A percentile compares a stretch with the other conserved stretches of the same genome.
These are phyloP conservation scores for Chromobotia macracanthus DNA, from an alignment of 2,797 vertebrate species.

Conservation along the genomic window DNA sequence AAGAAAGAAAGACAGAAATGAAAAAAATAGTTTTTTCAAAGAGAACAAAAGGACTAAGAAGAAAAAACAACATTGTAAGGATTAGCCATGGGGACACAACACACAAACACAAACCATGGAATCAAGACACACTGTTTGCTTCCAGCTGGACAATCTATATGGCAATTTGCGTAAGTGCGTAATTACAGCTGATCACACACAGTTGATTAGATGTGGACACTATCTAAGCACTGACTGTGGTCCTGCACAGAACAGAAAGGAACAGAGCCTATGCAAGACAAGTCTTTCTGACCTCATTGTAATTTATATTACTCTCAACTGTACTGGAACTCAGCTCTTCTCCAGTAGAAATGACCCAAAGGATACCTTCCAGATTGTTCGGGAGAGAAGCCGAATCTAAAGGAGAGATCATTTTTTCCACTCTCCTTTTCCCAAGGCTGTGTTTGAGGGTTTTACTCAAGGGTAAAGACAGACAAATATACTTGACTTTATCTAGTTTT, in stretches of 20 bases:
- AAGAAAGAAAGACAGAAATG: background rate
- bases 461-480: slow-evolving; percentile 23
- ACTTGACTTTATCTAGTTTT: slow-evolving; percentile 40
- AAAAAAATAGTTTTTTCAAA: no score
- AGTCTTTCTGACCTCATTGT: slow-evolving; percentile 38
- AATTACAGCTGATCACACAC: background rate
- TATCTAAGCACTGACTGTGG: slow-evolving; percentile 12
- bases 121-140: slow-evolving; percentile 1
- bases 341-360: slow-evolving; percentile 14
- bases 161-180: slow-evolving; percentile 35
- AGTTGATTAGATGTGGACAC: slow-evolving; percentile 23
- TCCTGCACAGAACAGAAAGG: slow-evolving; percentile 2
- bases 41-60: no score
- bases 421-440: background rate
- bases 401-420: slow-evolving; percentile 26
- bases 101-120: slow-evolving; percentile 11
- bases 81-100: background rate
- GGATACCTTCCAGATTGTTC: slow-evolving; percentile 43
- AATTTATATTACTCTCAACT: slow-evolving; percentile 17
- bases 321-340: slow-evolving; percentile 24
- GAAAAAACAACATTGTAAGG: no score
- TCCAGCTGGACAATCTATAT: slow-evolving; percentile 16
- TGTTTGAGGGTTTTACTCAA: slow-evolving; percentile 17
- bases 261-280: slow-evolving; percentile 1
- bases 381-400: slow-evolving; percentile 9